Evolutionary conservation across 1,140 invertebrate genomes (phyloP), one percentile per base, ranked within the genome.

Genomic region (Chymomyza costata): DNA sequence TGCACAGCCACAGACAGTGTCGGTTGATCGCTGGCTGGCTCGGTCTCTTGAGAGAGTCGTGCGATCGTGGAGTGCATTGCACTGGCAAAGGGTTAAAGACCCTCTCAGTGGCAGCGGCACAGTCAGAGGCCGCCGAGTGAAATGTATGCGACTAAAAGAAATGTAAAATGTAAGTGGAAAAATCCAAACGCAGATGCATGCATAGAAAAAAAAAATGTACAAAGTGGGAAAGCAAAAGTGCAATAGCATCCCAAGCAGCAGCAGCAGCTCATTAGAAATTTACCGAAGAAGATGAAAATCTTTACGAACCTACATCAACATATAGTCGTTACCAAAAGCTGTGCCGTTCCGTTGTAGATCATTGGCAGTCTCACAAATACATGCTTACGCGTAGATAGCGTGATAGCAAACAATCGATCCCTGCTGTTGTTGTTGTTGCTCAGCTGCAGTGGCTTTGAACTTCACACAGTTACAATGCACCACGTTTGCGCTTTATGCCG

Each of bases 31-130:
- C n/a, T n/a, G n/a, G n/a, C n/a, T n/a, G n/a, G n/a, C n/a, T n/a
- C n/a, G n/a, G n/a, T n/a, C n/a, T n/a, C n/a, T n/a, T n/a, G n/a
- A n/a, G n/a, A n/a, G n/a, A n/a, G n/a, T n/a, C n/a, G n/a, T n/a
- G n/a, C n/a, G n/a, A n/a, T n/a, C n/a, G n/a, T n/a, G 44, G 66
- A 80, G 78, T 82, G 78, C 78, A 82, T 68, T 82, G 78, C 71
- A 82, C 78, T 78, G 73, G 60, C 53, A 38, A 74, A 82, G 78
- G 78, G 78, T 82, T 82, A 82, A 82, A 82, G 78, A 82, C 78
- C 78, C 78, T 82, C 38, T 32, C 11, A 31, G 58, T 39, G 46
- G 51, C 61, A 81, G 31, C n/a, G 31, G 3, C 13, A 11, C n/a
- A 34, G 5, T n/a, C 5, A 3, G 13, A 3, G 7, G 31, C 5